These are phyloP conservation scores for Dynastes maya DNA, from an alignment of 2,888 invertebrate species.

Conservation along the genomic window DNA sequence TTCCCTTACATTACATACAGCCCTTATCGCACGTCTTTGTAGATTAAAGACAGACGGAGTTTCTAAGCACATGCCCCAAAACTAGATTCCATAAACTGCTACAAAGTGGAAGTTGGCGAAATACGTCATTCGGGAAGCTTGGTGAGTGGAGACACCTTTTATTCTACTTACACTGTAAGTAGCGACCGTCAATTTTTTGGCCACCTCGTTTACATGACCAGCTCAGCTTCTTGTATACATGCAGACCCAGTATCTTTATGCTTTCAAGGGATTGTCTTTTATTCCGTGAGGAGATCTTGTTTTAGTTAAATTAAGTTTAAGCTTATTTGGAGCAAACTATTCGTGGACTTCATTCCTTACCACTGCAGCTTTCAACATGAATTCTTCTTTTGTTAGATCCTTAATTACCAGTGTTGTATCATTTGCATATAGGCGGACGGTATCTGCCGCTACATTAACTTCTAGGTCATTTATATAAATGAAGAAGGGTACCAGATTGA, in stretches of 20 bases:
- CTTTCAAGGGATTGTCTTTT: background rate
- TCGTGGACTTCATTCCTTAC: background rate
- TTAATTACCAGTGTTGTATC: background rate
- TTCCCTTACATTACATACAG: too few relatives aligned
- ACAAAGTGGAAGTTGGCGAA: background rate
- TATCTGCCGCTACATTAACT: background rate
- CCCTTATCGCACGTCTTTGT: too few relatives aligned
- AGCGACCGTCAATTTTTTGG: background rate
- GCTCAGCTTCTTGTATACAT: background rate
- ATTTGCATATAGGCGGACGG: background rate
- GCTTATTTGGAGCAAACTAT: background rate
- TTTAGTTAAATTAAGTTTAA: background rate
- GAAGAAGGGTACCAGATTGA: background rate
- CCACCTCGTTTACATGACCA: background rate
- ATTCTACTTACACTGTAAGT: background rate
- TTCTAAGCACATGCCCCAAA: too few relatives aligned
- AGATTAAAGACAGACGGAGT: too few relatives aligned
- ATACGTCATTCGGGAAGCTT: background rate
- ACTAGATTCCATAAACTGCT: too few relatives aligned
- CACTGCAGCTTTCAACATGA: background rate
- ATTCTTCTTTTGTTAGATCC: background rate
- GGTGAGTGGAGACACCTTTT: background rate
- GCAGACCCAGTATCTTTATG: background rate
- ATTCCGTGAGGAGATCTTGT: background rate
- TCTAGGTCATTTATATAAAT: background rate